Base-by-base conservation (phyloP, 2,797 vertebrate genomes). In the Centropyge bicolor region DNA sequence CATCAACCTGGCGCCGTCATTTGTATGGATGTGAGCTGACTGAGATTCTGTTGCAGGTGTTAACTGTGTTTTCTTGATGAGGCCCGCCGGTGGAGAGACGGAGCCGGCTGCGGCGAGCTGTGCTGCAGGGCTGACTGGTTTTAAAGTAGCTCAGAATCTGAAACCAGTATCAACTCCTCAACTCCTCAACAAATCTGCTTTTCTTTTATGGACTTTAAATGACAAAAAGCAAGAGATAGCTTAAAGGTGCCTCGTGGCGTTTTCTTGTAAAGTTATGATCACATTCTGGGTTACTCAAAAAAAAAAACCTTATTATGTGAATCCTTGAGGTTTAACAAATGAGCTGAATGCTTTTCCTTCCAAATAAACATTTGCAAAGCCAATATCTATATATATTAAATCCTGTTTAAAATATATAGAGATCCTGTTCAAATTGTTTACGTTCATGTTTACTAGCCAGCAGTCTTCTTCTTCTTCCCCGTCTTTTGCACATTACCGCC, bases 21-120 rank as follows among this genome's bases (percentile, higher is more conserved):
- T 67, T 74, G 67, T 67, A 57, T 64, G 78, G 70, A 76, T 59
- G 78, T 16, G 65, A 80, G 73, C 17, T 1, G 52, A 20, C 38
- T 11, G 62, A 71, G 70, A 52, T 54, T 48, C 64, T 49, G 65
- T 24, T 59, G 79, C 68, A 83, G 84, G 77, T 77, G 82, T 76
- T 83, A 20, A 5, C 60, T 40, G 41, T 38, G 78, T 86, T 83
- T 80, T 77, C 55, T 70, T 70, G 57, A 82, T 70, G 76, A 76
- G 81, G 48, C 43, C 59, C 38, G 74, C 46, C 60, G 71, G 66
- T 68, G 75, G 27, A 45, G 69, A 84, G 83, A 69, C 38, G 24
- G 49, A 31, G 63, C 65, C 3, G 52, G 43, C 71, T 24, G 55
- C 60, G 52, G 73, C 10, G 20, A 59, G 65, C 41, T 49, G 59